A percentile compares a stretch with the other conserved stretches of the same genome.
Evolutionary conservation across 2,113 vertebrate species (phyloP).

Genomic region (Brachypteracias leptosomus): DNA sequence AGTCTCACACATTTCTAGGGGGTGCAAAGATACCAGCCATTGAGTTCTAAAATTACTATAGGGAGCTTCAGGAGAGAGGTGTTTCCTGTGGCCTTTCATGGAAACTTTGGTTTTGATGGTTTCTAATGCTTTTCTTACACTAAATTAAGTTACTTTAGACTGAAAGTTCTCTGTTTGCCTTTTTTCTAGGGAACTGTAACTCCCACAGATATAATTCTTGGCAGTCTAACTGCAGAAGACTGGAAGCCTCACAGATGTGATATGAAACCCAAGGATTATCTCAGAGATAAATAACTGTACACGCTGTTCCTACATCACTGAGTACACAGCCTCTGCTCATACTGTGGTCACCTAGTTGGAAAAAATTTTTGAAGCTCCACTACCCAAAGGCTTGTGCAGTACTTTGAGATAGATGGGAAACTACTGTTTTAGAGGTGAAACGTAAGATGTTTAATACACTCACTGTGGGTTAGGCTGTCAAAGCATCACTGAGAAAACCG

Average conservation of each 20-base stretch:
- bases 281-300: slow-evolving; percentile 1
- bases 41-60: background rate
- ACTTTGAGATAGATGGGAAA: background rate
- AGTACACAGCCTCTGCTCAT: background rate
- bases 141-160: slow-evolving; percentile 5
- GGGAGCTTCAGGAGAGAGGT: background rate
- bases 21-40: background rate
- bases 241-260: slow-evolving; percentile 31
- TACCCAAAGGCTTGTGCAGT: background rate
- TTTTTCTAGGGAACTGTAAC: slow-evolving; percentile 16
- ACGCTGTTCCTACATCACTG: background rate
- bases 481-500: background rate
- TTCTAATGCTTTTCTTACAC: slow-evolving; percentile 2
- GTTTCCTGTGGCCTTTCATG: background rate
- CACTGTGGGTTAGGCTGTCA: background rate
- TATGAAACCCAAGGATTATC: slow-evolving; percentile 17
- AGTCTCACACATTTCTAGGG: background rate
- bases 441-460: background rate
- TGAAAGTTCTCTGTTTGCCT: slow-evolving; percentile 13
- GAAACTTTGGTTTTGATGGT: background rate
- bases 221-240: background rate
- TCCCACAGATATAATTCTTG: slow-evolving; percentile 36
- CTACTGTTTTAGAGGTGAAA: background rate
- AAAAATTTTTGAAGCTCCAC: background rate
- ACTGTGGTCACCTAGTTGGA: background rate